Base-by-base conservation (phyloP, 2,797 vertebrate genomes). In the Eulemur coronatus region DNA sequence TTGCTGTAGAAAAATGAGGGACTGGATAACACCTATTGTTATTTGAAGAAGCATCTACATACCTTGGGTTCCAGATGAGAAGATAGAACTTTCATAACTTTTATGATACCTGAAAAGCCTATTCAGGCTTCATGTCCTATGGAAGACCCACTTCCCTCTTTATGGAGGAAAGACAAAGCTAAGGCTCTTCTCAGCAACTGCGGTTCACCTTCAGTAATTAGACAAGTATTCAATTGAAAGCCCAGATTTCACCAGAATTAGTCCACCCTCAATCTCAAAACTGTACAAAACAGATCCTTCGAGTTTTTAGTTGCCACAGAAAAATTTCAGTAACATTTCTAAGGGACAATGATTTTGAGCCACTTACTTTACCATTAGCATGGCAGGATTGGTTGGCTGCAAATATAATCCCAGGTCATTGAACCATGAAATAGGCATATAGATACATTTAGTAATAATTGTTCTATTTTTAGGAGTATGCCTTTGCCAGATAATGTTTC, bases 401-500 rank as follows among this genome's bases (percentile, higher is more conserved):
- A 92, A 61, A 48, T 78, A 69, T 9, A 70, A 46, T 35, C 43
- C 55, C 61, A 89, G 41, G 70, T 75, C 79, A 65, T 20, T 43
- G 75, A 82, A 84, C 63, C 85, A 59, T 33, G 65, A 41, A 87
- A 28, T 38, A 57, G 30, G 55, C 26, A 69, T 20, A 57, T 14
- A 28, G 22, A 93, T 17, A 85, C 28, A 48, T 46, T 78, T 61
- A 67, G 20, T 72, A 73, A 52, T 80, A 50, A 88, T 41, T 67
- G 46, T 84, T 35, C 35, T 84, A 67, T 79, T 52, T 72, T 89
- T 92, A 94, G 30, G 26, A 61, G 13, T 13, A 52, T 72, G 24
- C 90, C 55, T 86, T 76, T 90, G 57, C 79, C 35, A 79, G 78
- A 72, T 76, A 80, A 63, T 63, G 17, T 85, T 94, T 91, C 17